These are phyloP conservation scores for Notolepis coatsorum DNA, from an alignment of 2,797 vertebrate species.

Conservation along the genomic window DNA sequence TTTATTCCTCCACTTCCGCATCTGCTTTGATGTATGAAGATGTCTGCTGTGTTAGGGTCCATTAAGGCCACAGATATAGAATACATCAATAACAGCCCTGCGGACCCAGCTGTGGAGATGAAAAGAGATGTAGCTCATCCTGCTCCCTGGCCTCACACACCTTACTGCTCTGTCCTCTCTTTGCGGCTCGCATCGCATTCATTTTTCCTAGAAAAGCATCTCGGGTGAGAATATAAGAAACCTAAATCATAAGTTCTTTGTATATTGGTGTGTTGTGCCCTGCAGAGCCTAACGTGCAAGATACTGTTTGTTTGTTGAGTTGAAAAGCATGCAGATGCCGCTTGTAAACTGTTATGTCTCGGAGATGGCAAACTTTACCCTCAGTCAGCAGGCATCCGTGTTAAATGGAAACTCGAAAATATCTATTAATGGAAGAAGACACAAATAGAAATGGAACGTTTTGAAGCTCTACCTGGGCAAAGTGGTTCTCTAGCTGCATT, in stretches of 20 bases:
- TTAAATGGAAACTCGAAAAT: conserved; percentile 7
- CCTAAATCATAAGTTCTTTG: conserved; percentile 25
- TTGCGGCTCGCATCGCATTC: conserved; percentile 7
- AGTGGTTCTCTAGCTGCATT: not conserved
- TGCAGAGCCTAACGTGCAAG: conserved; percentile 37
- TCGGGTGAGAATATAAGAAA: conserved; percentile 20
- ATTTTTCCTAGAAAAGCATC: conserved; percentile 15
- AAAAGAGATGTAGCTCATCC: conserved; percentile 45
- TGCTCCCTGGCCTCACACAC: conserved; percentile 1
- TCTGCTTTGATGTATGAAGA: conserved; percentile 56
- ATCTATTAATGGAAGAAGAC: conserved; percentile 9
- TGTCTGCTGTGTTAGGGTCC: conserved; percentile 48
- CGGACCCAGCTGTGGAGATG: conserved; percentile 40
- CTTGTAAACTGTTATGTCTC: conserved; percentile 50
- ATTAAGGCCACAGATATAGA: conserved; percentile 52
- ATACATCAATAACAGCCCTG: conserved; percentile 55
- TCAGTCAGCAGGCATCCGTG: conserved; percentile 3
- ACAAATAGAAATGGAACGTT: not conserved
- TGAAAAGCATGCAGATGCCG: conserved; percentile 34
- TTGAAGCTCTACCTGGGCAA: not conserved
- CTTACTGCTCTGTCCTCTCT: not conserved
- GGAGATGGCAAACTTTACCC: conserved; percentile 23
- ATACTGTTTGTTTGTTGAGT: conserved; percentile 47
- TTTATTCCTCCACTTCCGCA: conserved; percentile 46
- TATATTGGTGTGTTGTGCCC: conserved; percentile 25